Evolutionary conservation across 2,113 vertebrate species (phyloP), one percentile per base, ranked within the genome.

Genomic region (Grammomys surdaster): DNA sequence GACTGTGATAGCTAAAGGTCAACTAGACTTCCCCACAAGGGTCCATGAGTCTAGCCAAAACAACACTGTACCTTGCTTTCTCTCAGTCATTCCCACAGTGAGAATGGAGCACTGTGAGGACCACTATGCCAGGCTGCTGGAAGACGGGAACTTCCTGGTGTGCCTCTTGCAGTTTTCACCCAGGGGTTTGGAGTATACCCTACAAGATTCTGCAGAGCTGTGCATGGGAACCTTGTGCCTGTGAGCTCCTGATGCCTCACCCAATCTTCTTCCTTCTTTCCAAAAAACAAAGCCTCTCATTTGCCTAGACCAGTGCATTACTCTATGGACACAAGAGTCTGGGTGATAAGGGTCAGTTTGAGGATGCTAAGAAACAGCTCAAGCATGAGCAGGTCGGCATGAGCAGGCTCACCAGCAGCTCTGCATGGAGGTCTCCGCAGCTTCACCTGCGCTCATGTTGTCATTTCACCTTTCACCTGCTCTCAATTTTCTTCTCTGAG

Each of bases 401-500:
- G 60, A 63, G 60, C 7, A 24, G 60, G 22, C 48, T 51, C 54
- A 54, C 54, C 11, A 54, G 54, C 3, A 26, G 3, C 10, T 19
- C 33, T 60, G 0, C 17, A 58, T 7, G 60, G 20, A 28, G 4
- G 14, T 14, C 36, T 63, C 0, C 19, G 14, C 0, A 1, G 31
- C 20, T 4, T 16, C 19, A 14, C 69, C 69, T 76, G 0, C 4
- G 12, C 40, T 31, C 54, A 10, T 1, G 17, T 24, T 14, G 7
- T 65, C n/a, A 14, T 43, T 24, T 69, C 54, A 48, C n/a, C 63
- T 67, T 51, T 5, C 13, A 58, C 9, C 28, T 16, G 43, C 58
- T 46, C 87, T 60, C 12, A 14, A 31, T 22, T 58, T 14, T 48
- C 58, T 94, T n/a, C 20, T 46, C 36, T 3, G 26, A 28, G 40